These are phyloP conservation scores for Agrilus planipennis DNA, from an alignment of 1,140 invertebrate species.

Conservation along the genomic window DNA sequence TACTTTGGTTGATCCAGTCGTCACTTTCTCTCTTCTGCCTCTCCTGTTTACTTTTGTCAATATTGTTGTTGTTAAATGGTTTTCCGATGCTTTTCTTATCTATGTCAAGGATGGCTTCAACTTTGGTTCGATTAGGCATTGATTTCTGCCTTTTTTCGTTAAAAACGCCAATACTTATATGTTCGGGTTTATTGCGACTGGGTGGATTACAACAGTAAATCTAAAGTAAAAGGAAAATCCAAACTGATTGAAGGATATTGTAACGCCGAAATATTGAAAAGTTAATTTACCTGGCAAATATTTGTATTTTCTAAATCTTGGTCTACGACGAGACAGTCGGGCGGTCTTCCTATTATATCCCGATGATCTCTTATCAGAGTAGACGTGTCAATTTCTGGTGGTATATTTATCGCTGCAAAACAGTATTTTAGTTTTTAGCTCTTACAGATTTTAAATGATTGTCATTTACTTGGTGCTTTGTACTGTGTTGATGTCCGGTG, in stretches of 20 bases:
- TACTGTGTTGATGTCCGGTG: constrained; percentile 11
- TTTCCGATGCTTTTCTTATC: constrained; percentile 26
- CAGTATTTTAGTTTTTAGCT: too few species aligned
- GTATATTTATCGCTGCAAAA: constrained; percentile 19
- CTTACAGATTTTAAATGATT: not conserved
- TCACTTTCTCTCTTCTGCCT: constrained; percentile 24
- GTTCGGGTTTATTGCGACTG: constrained; percentile 7
- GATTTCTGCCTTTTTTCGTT: constrained; percentile 15
- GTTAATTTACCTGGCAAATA: constrained; percentile 18
- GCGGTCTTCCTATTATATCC: constrained; percentile 23
- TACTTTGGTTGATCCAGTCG: constrained; percentile 20
- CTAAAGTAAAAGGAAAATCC: constrained; percentile 16
- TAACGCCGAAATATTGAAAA: too few species aligned
- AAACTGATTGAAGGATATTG: too few species aligned
- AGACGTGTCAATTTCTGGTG: constrained; percentile 15
- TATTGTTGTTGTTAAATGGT: constrained; percentile 28
- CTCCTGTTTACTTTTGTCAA: constrained; percentile 26
- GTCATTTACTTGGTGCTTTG: constrained; percentile 15
- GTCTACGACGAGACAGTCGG: constrained; percentile 21
- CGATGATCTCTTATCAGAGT: constrained; percentile 14
- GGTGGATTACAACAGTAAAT: constrained; percentile 26
- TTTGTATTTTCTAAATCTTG: constrained; percentile 21
- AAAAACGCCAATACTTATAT: constrained; percentile 10
- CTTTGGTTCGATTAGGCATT: constrained; percentile 14
- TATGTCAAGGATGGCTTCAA: constrained; percentile 12